These are phyloP conservation scores for Drosophila nikananu DNA, from an alignment of 1,140 invertebrate genomes.

Conservation along the genomic window DNA sequence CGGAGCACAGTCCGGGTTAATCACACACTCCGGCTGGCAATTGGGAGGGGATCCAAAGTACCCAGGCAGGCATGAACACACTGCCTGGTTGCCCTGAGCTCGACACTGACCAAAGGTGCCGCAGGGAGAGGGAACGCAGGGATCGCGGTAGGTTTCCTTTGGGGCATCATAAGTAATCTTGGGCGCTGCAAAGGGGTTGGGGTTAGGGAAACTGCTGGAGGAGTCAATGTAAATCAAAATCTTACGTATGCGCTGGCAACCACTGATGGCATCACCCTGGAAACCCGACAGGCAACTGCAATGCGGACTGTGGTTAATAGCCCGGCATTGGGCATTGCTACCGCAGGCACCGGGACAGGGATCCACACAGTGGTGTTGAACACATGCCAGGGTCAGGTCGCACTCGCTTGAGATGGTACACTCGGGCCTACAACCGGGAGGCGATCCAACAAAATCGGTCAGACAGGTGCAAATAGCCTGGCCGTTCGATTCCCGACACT, in stretches of 20 bases:
- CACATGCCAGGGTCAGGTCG: slow-evolving; percentile 90
- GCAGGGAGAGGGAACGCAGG: slow-evolving; percentile 92
- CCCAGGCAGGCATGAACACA: slow-evolving; percentile 91
- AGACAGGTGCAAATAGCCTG: slow-evolving; percentile 93
- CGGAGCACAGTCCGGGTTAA: slow-evolving; percentile 91
- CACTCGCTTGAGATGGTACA: slow-evolving; percentile 94
- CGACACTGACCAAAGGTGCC: slow-evolving; percentile 92
- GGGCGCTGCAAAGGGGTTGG: slow-evolving; percentile 42
- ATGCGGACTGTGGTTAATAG: slow-evolving; percentile 93
- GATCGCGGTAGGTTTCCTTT: slow-evolving; percentile 88
- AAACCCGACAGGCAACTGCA: slow-evolving; percentile 91
- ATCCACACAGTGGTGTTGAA: slow-evolving; percentile 93
- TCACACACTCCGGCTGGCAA: slow-evolving; percentile 91
- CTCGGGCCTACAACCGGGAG: slow-evolving; percentile 92
- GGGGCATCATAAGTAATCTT: slow-evolving; percentile 57
- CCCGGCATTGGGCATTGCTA: slow-evolving; percentile 91
- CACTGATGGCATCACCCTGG: slow-evolving; percentile 93
- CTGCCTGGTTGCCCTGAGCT: slow-evolving; percentile 88
- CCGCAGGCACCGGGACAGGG: slow-evolving; percentile 94
- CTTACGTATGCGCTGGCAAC: slow-evolving; percentile 88
- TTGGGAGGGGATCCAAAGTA: slow-evolving; percentile 91
- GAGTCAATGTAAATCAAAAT: background rate
- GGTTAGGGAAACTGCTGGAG: background rate
- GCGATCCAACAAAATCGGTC: slow-evolving; percentile 90
- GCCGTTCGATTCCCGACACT: slow-evolving; percentile 90